phyloP scores from a whole-genome alignment of 2,797 vertebrate genomes.

The Megalops cyprinoides region DNA sequence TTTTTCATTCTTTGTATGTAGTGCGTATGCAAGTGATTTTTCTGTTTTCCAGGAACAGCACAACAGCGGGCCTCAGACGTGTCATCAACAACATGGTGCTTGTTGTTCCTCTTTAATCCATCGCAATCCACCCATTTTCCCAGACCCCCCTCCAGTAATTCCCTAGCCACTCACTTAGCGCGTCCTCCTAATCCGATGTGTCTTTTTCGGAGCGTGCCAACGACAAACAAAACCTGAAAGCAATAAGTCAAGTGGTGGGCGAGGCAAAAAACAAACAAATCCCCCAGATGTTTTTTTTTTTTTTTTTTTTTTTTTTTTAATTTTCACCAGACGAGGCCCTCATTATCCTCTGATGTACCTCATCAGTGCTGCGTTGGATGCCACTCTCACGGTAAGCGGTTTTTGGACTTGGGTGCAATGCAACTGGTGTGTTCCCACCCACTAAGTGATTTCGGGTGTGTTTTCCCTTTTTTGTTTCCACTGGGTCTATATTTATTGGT shows the following conservation, averaged over 20 bases:
- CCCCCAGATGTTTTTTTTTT: constrained; percentile 41
- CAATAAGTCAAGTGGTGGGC: constrained; percentile 22
- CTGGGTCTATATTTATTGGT: background rate
- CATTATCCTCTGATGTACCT: background rate
- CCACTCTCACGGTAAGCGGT: background rate
- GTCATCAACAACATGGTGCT: background rate
- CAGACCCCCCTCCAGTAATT: constrained; percentile 24
- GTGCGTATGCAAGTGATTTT: background rate
- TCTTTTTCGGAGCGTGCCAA: constrained; percentile 26
- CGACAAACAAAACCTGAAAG: constrained; percentile 30
- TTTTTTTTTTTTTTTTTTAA: background rate
- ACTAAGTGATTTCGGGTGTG: background rate
- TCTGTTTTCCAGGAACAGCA: background rate
- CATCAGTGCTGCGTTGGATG: background rate
- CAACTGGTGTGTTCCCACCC: background rate
- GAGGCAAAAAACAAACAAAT: constrained; percentile 35
- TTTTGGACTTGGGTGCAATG: constrained; percentile 8
- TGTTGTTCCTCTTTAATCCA: constrained; percentile 27
- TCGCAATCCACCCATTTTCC: background rate
- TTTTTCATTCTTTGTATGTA: background rate
- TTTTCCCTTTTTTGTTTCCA: background rate
- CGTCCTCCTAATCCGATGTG: constrained; percentile 27
- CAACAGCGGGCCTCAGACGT: background rate
- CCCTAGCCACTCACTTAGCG: constrained; percentile 20
- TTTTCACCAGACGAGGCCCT: constrained; percentile 18